Conservation (phyloP, 2,888 invertebrate genomes). For the Lasioglossum figueresi region DNA sequence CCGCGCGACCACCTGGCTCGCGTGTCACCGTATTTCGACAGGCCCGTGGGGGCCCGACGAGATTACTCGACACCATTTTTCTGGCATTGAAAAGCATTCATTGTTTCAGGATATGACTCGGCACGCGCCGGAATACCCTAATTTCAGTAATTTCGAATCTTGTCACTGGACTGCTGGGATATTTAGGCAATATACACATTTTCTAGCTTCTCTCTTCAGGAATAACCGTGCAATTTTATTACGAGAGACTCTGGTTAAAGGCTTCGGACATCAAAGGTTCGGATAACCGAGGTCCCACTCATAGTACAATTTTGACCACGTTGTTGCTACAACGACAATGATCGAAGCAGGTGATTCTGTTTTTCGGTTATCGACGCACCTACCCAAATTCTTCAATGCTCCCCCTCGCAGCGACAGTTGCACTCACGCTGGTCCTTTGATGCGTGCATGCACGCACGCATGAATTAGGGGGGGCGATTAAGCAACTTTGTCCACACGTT, state of each 20-base stretch:
- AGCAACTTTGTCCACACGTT: constrained; percentile 55
- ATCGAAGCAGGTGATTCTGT: constrained; percentile 11
- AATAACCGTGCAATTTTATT: too few species aligned
- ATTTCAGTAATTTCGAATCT: neutral
- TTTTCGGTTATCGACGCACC: constrained; percentile 22
- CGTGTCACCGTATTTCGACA: constrained; percentile 50
- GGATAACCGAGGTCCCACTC: neutral
- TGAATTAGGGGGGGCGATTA: constrained; percentile 63
- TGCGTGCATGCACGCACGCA: constrained; percentile 41
- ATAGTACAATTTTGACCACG: neutral
- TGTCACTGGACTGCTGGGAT: too few species aligned
- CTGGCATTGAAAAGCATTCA: too few species aligned
- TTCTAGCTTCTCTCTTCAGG: too few species aligned
- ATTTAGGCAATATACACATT: too few species aligned
- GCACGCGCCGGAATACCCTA: neutral
- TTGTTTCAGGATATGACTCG: neutral
- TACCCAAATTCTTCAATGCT: constrained; percentile 17
- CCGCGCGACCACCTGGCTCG: constrained; percentile 37
- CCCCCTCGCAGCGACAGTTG: constrained; percentile 40
- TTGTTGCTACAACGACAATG: neutral
- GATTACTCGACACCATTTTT: constrained; percentile 21
- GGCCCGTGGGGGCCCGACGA: constrained; percentile 3
- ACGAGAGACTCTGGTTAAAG: too few species aligned
- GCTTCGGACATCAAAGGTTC: neutral
- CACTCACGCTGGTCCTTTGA: constrained; percentile 27